phyloP scores from a whole-genome alignment of 2,113 vertebrate genomes.

The Desmodus rotundus region DNA sequence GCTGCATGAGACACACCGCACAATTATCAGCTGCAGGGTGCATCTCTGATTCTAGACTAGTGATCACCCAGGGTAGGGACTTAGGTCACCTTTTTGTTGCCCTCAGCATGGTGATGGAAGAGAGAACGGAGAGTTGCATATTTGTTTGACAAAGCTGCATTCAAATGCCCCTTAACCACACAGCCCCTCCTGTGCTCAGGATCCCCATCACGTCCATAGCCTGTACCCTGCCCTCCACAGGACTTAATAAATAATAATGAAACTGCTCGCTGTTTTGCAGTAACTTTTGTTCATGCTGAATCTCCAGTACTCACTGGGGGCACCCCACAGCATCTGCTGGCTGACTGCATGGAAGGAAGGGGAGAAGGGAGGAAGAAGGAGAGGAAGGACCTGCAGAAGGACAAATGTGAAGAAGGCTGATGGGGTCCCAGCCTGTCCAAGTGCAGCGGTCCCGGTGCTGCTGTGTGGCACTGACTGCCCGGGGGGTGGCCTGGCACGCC shows the following conservation, averaged over 20 bases:
- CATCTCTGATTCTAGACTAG: background rate
- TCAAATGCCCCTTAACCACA: background rate
- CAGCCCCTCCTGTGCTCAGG: background rate
- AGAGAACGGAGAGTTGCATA: accelerated
- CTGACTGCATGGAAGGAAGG: accelerated
- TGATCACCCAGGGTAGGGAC: background rate
- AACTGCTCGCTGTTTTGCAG: background rate
- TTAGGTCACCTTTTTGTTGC: background rate
- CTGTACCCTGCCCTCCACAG: background rate
- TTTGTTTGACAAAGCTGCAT: background rate
- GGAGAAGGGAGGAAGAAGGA: too few relatives aligned
- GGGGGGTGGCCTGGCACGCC: accelerated
- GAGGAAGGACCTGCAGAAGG: background rate
- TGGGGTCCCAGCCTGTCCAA: accelerated
- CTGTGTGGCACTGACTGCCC: accelerated
- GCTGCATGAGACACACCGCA: too few relatives aligned
- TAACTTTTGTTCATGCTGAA: too few relatives aligned
- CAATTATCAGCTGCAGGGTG: accelerated
- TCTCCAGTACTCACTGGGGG: background rate
- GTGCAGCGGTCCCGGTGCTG: background rate
- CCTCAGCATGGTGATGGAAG: background rate
- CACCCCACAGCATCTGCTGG: background rate
- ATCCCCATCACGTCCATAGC: accelerated
- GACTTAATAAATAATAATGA: background rate
- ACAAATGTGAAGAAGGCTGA: too few relatives aligned